These are phyloP conservation scores for Nemotelus pantherinus DNA, from an alignment of 2,888 invertebrate genomes.

Conservation along the genomic window DNA sequence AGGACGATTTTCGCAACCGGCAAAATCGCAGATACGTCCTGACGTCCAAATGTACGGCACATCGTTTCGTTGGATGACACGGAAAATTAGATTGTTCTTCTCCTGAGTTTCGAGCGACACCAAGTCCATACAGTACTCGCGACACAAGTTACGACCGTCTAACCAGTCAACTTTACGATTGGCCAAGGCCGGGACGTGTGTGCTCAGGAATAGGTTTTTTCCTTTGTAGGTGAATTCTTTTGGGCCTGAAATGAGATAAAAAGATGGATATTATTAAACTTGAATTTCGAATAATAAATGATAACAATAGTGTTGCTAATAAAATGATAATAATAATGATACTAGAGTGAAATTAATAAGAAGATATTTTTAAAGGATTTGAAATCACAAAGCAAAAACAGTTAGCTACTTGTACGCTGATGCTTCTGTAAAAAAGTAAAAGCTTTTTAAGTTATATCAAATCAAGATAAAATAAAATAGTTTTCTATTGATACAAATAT, in stretches of 20 bases:
- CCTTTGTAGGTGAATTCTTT: slow-evolving; percentile 89
- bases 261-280: slow-evolving; percentile 4
- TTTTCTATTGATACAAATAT: too few relatives aligned
- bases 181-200: slow-evolving; percentile 80
- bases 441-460: too few relatives aligned
- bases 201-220: slow-evolving; percentile 88
- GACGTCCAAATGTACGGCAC: slow-evolving; percentile 95
- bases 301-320: neutral
- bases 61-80: slow-evolving; percentile 86
- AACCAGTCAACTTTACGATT: slow-evolving; percentile 89
- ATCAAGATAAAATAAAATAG: too few relatives aligned
- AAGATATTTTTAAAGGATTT: too few relatives aligned
- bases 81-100: slow-evolving; percentile 89
- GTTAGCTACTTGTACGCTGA: too few relatives aligned
- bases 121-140: slow-evolving; percentile 94
- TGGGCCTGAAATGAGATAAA: slow-evolving; percentile 73
- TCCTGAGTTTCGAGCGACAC: slow-evolving; percentile 89
- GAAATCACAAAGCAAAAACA: too few relatives aligned
- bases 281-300: slow-evolving; percentile 42
- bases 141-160: slow-evolving; percentile 89
- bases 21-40: slow-evolving; percentile 91
- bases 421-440: too few relatives aligned
- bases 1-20: slow-evolving; percentile 86
- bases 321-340: slow-evolving; percentile 23
- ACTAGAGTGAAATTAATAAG: neutral